A percentile compares a stretch with the other conserved stretches of the same genome.
Evolutionary conservation across 1,140 invertebrate species (phyloP).

Genomic region (Calycopis cecrops): DNA sequence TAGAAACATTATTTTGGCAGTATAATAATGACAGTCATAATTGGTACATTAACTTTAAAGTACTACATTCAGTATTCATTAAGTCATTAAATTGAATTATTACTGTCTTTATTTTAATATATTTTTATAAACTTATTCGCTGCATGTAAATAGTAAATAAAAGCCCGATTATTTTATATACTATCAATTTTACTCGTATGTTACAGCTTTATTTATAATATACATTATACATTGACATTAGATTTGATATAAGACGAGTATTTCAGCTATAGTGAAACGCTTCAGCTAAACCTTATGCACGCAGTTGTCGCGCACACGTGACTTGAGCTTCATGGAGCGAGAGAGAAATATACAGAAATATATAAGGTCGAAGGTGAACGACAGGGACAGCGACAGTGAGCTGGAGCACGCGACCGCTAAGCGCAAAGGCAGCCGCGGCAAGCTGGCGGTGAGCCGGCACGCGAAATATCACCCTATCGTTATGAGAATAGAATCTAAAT

Average conservation of each 20-base stretch:
- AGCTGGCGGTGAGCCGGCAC: constrained; percentile 70
- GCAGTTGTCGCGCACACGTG: constrained; percentile 61
- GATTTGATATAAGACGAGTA: not conserved
- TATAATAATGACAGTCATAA: no score
- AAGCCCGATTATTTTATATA: no score
- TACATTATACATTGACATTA: not conserved
- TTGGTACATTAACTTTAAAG: no score
- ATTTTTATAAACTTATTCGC: no score
- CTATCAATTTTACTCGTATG: no score
- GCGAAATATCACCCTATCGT: constrained; percentile 29
- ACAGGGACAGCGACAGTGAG: constrained; percentile 75
- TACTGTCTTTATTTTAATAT: no score
- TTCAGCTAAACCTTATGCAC: constrained; percentile 42
- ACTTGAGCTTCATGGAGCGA: constrained; percentile 66
- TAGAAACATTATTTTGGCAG: no score
- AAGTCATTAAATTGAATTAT: no score
- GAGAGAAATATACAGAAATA: constrained; percentile 67
- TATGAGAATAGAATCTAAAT: constrained; percentile 31
- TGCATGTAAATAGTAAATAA: no score
- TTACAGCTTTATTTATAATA: no score
- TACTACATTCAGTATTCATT: no score
- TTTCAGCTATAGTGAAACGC: constrained; percentile 10
- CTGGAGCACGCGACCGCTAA: constrained; percentile 76
- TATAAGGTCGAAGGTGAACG: constrained; percentile 66
- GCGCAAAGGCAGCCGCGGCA: constrained; percentile 70